Percentiles rank a stretch among this genome's conserved stretches.
phyloP scores from a whole-genome alignment of 1,140 invertebrate species.

The Euschistus heros region DNA sequence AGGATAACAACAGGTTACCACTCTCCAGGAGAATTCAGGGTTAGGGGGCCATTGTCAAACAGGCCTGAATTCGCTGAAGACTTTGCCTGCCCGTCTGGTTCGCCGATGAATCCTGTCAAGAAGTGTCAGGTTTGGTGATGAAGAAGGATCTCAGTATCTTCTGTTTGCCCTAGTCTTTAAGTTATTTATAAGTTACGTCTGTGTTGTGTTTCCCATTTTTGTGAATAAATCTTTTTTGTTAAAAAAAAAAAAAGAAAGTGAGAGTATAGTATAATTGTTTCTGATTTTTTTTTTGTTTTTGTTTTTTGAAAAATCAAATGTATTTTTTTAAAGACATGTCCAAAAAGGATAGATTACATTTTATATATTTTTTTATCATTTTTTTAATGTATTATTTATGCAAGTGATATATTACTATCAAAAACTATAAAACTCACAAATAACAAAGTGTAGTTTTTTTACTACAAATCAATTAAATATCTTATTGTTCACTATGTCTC shows the following conservation, averaged over 20 bases:
- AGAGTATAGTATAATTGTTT: no score
- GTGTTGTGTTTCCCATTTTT: constrained; percentile 2
- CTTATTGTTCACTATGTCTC: no score
- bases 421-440: no score
- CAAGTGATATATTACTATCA: no score
- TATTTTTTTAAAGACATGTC: no score
- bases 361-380: no score
- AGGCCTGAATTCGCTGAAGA: constrained; percentile 75
- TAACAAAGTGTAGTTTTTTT: no score
- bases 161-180: neutral
- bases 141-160: neutral
- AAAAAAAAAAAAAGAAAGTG: neutral
- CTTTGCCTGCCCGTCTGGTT: constrained; percentile 71
- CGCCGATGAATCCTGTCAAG: constrained; percentile 74
- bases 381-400: no score
- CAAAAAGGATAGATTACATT: no score
- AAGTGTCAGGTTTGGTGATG: constrained; percentile 75
- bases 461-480: no score
- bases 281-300: no score
- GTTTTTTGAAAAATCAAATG: no score
- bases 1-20: constrained; percentile 46
- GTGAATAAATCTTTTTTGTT: constrained; percentile 12
- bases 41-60: constrained; percentile 81
- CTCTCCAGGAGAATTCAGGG: constrained; percentile 69
- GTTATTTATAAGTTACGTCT: constrained; percentile 9